phyloP scores from a whole-genome alignment of 2,888 invertebrate species.

The Pristionchus japonicus region DNA sequence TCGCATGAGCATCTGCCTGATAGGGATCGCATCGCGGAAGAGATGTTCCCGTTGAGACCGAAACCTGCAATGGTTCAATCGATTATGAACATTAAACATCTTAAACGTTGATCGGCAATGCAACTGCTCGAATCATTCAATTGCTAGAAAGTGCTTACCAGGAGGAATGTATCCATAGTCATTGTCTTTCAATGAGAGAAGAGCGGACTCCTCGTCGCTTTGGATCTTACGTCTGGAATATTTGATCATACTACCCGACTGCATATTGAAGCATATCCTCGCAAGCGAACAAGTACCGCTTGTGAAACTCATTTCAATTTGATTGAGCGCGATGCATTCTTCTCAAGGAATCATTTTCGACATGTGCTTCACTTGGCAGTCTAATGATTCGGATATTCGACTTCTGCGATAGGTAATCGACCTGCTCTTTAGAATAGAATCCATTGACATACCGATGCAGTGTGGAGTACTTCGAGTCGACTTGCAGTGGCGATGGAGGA shows the following conservation, averaged over 20 bases:
- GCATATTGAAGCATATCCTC: neutral
- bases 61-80: constrained; percentile 50
- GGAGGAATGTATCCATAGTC: constrained; percentile 75
- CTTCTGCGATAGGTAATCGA: no score
- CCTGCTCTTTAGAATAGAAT: no score
- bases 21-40: constrained; percentile 22
- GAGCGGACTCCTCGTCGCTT: constrained; percentile 57
- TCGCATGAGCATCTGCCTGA: constrained; percentile 45
- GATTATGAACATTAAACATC: no score
- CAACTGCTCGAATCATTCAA: neutral
- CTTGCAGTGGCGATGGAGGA: constrained; percentile 11
- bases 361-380: neutral
- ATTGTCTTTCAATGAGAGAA: constrained; percentile 65
- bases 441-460: constrained; percentile 8
- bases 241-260: no score
- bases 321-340: no score
- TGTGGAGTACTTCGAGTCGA: constrained; percentile 35
- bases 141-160: constrained; percentile 50
- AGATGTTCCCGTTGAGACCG: constrained; percentile 61
- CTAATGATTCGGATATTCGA: no score
- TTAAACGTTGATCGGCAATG: no score
- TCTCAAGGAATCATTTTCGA: neutral
- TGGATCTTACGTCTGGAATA: constrained; percentile 19
- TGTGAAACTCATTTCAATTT: neutral
- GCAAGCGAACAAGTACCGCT: neutral